phyloP scores from a whole-genome alignment of 2,113 vertebrate genomes.

The Aspidoscelis tigris region DNA sequence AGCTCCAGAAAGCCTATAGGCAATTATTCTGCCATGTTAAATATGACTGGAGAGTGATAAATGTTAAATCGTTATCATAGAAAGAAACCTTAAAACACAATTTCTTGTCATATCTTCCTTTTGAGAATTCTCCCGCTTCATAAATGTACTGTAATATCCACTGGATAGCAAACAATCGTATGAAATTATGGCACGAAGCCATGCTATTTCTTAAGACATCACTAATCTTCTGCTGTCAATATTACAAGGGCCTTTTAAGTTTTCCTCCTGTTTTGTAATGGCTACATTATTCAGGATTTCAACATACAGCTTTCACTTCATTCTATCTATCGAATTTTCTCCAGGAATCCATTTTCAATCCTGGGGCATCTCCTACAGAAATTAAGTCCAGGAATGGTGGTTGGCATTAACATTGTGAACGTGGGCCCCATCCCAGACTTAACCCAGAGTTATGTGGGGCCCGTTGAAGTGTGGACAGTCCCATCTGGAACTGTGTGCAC shows the following conservation, averaged over 20 bases:
- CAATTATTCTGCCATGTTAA: conserved; percentile 44
- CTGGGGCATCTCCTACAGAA: no score
- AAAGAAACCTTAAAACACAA: conserved; percentile 39
- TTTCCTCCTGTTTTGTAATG: not conserved
- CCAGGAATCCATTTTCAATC: not conserved
- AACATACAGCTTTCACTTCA: conserved; percentile 1
- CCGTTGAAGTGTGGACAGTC: no score
- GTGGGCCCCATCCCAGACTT: no score
- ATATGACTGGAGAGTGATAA: conserved; percentile 42
- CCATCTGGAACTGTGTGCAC: no score
- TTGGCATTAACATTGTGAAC: no score
- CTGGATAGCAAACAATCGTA: not conserved
- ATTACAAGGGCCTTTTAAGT: not conserved
- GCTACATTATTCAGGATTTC: not conserved
- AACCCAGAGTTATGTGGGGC: no score
- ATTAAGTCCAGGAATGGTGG: no score
- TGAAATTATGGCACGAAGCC: not conserved
- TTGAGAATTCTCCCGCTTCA: conserved; percentile 7
- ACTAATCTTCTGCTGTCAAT: not conserved
- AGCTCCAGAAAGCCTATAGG: conserved; percentile 38
- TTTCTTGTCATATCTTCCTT: conserved; percentile 34
- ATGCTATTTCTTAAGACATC: not conserved
- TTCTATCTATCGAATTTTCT: not conserved
- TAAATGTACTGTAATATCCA: not conserved
- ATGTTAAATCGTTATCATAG: conserved; percentile 35